These are phyloP conservation scores for Heliconius ismenius DNA, from an alignment of 2,888 invertebrate genomes.

Conservation along the genomic window DNA sequence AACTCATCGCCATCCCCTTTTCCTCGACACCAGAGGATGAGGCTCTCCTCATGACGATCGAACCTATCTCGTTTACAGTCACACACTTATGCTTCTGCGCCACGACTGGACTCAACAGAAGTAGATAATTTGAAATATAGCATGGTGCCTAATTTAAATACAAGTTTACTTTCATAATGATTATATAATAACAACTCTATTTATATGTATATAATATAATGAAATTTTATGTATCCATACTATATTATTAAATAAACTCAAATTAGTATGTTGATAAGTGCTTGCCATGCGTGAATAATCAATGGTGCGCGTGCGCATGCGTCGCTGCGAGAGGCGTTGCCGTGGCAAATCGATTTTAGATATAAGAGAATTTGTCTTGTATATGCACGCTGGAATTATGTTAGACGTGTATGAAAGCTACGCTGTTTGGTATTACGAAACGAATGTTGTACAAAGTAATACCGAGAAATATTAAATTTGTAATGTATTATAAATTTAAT, in stretches of 20 bases:
- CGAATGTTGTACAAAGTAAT: neutral
- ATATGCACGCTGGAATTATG: slow-evolving; percentile 15
- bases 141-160: neutral
- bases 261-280: slow-evolving; percentile 27
- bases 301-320: slow-evolving; percentile 37
- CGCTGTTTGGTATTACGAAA: neutral
- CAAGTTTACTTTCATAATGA: neutral
- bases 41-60: no score
- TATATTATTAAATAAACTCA: slow-evolving; percentile 33
- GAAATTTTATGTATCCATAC: neutral
- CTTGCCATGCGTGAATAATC: slow-evolving; percentile 38
- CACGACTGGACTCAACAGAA: neutral
- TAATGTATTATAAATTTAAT: neutral
- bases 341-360: slow-evolving; percentile 37
- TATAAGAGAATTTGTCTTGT: slow-evolving; percentile 30
- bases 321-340: slow-evolving; percentile 32
- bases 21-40: no score
- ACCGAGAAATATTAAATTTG: neutral
- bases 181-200: neutral
- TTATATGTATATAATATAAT: neutral
- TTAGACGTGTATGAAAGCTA: slow-evolving; percentile 5
- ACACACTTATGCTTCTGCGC: no score
- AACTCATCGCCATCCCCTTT: no score
- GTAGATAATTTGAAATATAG: neutral
- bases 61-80: no score